Conservation (phyloP, 2,888 invertebrate genomes). For the Drosophila recens region DNA sequence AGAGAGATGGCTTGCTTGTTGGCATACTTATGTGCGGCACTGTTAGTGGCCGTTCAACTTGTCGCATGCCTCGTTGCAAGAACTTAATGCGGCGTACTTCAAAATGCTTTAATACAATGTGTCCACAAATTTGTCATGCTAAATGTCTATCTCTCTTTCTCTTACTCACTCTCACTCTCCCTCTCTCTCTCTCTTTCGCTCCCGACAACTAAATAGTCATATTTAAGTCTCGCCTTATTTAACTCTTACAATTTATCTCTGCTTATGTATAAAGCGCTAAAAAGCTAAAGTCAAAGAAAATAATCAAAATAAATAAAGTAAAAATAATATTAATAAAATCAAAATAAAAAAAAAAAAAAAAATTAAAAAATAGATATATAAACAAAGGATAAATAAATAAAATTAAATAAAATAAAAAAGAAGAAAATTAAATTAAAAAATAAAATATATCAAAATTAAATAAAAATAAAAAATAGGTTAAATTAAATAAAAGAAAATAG, state of each 20-base stretch:
- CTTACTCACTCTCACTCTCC: not conserved
- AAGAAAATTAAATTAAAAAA: too few species aligned
- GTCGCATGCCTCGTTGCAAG: slow-evolving; percentile 56
- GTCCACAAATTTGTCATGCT: slow-evolving; percentile 50
- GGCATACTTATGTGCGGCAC: slow-evolving; percentile 7
- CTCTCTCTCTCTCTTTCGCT: not conserved
- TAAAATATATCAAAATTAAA: too few species aligned
- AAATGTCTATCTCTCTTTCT: not conserved
- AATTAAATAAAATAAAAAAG: too few species aligned
- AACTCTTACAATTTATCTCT: not conserved
- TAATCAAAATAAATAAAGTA: too few species aligned
- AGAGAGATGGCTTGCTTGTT: not conserved
- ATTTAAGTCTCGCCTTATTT: not conserved
- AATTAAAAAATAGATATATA: too few species aligned
- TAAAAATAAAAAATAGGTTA: too few species aligned
- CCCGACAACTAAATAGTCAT: not conserved
- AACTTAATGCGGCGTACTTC: slow-evolving; percentile 45
- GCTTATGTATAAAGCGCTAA: too few species aligned
- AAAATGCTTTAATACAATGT: slow-evolving; percentile 59
- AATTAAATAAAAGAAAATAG: too few species aligned
- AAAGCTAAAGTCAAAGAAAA: not conserved
- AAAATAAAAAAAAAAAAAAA: too few species aligned
- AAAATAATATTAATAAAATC: too few species aligned
- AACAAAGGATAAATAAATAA: too few species aligned
- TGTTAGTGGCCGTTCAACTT: slow-evolving; percentile 51